Evolutionary conservation across 2,888 invertebrate genomes (phyloP).

Genomic region (Trichacis sp.): DNA sequence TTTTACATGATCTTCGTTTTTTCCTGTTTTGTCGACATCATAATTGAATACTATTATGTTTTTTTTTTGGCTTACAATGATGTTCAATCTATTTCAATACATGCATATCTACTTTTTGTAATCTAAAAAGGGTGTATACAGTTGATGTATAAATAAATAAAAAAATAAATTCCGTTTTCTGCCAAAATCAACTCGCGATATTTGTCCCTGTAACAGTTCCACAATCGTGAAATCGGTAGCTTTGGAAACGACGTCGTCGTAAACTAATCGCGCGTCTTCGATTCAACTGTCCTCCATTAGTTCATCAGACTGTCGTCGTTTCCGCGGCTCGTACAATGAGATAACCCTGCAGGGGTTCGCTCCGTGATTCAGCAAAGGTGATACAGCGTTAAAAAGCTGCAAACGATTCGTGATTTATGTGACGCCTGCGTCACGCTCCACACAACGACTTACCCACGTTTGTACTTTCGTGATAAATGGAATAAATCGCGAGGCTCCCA

Average conservation of each 20-base stretch:
- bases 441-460: constrained; percentile 29
- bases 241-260: constrained; percentile 20
- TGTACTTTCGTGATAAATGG: constrained; percentile 36
- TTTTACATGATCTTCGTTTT: no score
- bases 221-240: constrained; percentile 29
- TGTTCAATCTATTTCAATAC: no score
- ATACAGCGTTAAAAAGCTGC: constrained; percentile 36
- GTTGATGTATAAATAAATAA: no score
- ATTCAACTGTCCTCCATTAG: constrained; percentile 21
- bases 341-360: constrained; percentile 33
- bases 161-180: no score
- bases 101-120: no score
- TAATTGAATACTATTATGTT: no score
- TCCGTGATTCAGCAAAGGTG: constrained; percentile 36
- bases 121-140: no score
- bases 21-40: no score
- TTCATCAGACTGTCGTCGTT: constrained; percentile 10
- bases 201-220: not conserved
- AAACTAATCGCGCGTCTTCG: constrained; percentile 36
- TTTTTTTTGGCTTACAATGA: no score
- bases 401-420: constrained; percentile 42
- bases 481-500: constrained; percentile 23
- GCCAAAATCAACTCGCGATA: no score
- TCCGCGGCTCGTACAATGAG: constrained; percentile 11
- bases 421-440: constrained; percentile 23